Evolutionary conservation across 2,797 vertebrate genomes (phyloP).

Genomic region (Bradypodion pumilum): DNA sequence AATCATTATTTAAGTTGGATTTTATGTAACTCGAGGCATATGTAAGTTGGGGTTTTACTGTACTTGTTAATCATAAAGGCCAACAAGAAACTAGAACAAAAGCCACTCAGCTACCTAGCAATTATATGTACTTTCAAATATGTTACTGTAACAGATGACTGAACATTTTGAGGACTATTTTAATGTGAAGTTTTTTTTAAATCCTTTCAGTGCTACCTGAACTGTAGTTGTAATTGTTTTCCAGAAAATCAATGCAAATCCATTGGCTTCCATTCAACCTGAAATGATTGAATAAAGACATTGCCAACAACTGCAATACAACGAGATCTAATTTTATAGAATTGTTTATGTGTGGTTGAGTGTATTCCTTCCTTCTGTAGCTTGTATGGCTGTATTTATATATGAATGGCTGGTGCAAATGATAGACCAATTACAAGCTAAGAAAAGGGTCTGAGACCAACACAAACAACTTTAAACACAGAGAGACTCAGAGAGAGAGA

Average conservation of each 20-base stretch:
- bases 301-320: not conserved
- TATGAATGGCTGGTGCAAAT: not conserved
- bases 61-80: not conserved
- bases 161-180: conserved; percentile 14
- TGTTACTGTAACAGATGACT: conserved; percentile 5
- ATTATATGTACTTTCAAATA: not conserved
- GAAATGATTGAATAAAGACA: not conserved
- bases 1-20: no score
- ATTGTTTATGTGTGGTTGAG: not conserved
- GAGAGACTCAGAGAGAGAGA: no score
- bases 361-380: not conserved
- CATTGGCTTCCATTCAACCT: not conserved
- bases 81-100: not conserved
- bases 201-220: not conserved
- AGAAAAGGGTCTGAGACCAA: no score
- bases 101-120: not conserved
- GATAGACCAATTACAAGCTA: no score
- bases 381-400: not conserved
- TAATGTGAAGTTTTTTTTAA: not conserved
- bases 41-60: no score
- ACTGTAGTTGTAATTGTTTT: not conserved
- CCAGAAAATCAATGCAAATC: conserved; percentile 13
- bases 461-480: no score
- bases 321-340: not conserved
- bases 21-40: no score